Percentiles rank a stretch among this genome's conserved stretches.
phyloP scores from a whole-genome alignment of 2,797 vertebrate genomes.

The Enteromius fasciolatus region DNA sequence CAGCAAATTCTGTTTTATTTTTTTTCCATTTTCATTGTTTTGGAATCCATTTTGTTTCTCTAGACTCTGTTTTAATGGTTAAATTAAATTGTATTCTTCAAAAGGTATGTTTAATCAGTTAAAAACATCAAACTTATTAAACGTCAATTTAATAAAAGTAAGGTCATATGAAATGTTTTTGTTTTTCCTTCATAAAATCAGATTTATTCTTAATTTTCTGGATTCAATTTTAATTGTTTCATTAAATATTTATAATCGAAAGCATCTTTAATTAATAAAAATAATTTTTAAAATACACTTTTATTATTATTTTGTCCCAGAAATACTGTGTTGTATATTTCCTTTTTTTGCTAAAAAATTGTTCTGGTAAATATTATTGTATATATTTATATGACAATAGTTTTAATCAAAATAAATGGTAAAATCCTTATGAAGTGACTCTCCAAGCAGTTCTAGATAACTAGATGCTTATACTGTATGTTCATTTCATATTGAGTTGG shows the following conservation, averaged over 20 bases:
- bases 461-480: too few species aligned
- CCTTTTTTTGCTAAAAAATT: too few species aligned
- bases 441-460: too few species aligned
- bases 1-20: too few species aligned
- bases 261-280: not conserved
- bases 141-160: not conserved
- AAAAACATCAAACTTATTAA: not conserved
- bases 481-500: not conserved
- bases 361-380: not conserved
- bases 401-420: too few species aligned
- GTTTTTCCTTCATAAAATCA: not conserved
- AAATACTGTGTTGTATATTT: too few species aligned
- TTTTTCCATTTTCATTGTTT: not conserved
- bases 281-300: too few species aligned
- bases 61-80: not conserved
- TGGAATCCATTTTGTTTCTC: not conserved
- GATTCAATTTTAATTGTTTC: not conserved
- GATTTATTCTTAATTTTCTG: not conserved
- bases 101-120: not conserved
- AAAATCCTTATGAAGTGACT: not conserved
- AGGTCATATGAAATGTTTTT: not conserved
- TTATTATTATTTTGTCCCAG: too few species aligned
- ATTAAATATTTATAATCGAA: not conserved
- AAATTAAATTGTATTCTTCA: not conserved
- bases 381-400: too few species aligned